These are phyloP conservation scores for Tenualosa ilisha DNA, from an alignment of 2,797 vertebrate genomes.

Conservation along the genomic window DNA sequence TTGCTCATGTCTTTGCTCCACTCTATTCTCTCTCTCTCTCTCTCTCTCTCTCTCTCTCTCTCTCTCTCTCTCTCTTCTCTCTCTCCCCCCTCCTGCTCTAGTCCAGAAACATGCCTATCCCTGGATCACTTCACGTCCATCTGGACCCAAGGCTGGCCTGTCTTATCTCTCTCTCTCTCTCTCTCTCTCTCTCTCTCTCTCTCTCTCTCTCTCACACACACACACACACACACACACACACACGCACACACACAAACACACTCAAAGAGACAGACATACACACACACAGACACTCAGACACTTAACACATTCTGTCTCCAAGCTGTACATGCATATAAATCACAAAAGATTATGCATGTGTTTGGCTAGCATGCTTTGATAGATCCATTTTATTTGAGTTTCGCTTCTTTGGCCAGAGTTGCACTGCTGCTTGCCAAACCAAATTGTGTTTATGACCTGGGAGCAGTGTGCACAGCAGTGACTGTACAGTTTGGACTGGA, in stretches of 20 bases:
- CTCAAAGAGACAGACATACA: background rate
- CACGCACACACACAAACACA: too few relatives aligned
- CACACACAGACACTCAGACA: too few relatives aligned
- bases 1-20: background rate
- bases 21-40: background rate
- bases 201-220: background rate
- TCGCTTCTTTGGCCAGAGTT: background rate
- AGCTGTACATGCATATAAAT: background rate
- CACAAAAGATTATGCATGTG: background rate
- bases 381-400: background rate
- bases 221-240: background rate
- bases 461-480: constrained; percentile 15
- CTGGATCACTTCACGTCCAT: constrained; percentile 59
- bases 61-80: background rate
- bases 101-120: constrained; percentile 56
- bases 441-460: background rate
- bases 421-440: background rate
- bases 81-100: background rate
- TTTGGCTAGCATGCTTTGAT: background rate
- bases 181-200: too few relatives aligned
- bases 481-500: constrained; percentile 52
- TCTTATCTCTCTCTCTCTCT: background rate
- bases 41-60: background rate
- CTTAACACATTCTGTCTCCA: background rate
- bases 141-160: constrained; percentile 46